These are phyloP conservation scores for Heliconius eleuchia DNA, from an alignment of 1,140 invertebrate species.

Conservation along the genomic window DNA sequence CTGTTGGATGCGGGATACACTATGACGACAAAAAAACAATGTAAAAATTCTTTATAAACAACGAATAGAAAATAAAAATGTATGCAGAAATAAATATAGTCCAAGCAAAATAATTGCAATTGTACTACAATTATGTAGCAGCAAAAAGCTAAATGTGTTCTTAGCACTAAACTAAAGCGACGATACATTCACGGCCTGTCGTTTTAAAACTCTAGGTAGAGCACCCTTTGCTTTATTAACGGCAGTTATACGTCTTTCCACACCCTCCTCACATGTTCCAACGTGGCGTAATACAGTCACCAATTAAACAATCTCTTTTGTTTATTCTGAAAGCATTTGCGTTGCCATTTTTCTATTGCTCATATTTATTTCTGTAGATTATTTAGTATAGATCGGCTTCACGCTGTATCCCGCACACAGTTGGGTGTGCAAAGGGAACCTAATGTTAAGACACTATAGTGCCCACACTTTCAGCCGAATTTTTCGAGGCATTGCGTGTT, in stretches of 20 bases:
- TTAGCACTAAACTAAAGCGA: constrained; percentile 13
- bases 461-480: too few species aligned
- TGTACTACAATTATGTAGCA: not conserved
- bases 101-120: not conserved
- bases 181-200: constrained; percentile 5
- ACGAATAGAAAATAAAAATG: not conserved
- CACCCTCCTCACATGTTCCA: constrained; percentile 6
- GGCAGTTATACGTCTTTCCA: constrained; percentile 9
- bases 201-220: constrained; percentile 15
- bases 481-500: too few species aligned
- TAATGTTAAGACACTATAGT: too few species aligned
- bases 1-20: too few species aligned
- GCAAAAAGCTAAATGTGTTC: constrained; percentile 9
- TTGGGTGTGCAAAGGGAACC: too few species aligned
- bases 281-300: constrained; percentile 12
- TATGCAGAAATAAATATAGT: not conserved
- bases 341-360: constrained; percentile 10
- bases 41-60: not conserved
- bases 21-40: not conserved
- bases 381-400: not conserved
- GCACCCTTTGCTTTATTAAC: constrained; percentile 11
- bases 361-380: not conserved
- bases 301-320: constrained; percentile 14
- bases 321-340: constrained; percentile 9
- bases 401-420: too few species aligned